phyloP scores from a whole-genome alignment of 1,140 invertebrate genomes.

The Lasioglossum albipes region DNA sequence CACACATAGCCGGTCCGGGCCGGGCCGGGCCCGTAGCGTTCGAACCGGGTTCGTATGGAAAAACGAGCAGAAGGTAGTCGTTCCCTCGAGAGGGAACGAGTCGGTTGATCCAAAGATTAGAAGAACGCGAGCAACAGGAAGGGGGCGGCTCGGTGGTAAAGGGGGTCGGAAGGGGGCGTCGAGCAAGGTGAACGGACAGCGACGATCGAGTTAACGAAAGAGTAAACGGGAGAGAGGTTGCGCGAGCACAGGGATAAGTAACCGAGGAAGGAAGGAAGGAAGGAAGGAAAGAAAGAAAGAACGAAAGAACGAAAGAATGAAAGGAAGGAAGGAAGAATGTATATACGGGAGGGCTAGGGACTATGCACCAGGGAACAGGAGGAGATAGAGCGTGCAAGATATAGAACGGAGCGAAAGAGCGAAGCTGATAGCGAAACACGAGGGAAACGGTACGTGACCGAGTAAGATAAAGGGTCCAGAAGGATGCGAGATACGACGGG shows the following conservation, averaged over 20 bases:
- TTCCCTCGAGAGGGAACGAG: neutral
- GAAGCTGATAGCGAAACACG: conserved; percentile 13
- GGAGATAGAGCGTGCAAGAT: conserved; percentile 9
- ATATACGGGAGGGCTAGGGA: neutral
- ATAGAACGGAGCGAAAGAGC: conserved; percentile 8
- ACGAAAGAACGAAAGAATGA: conserved; percentile 2
- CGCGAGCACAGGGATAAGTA: conserved; percentile 21
- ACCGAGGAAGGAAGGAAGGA: conserved; percentile 16
- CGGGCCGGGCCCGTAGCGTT: neutral
- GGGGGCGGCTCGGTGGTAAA: neutral
- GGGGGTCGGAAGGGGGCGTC: neutral
- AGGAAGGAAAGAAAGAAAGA: conserved; percentile 7
- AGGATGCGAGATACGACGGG: conserved; percentile 48
- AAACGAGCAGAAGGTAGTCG: neutral
- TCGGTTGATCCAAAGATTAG: neutral
- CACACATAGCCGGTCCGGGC: neutral
- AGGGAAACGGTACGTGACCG: conserved; percentile 42
- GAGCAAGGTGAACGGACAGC: neutral
- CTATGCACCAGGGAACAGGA: conserved; percentile 8
- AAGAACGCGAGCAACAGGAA: conserved; percentile 6
- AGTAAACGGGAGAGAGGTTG: conserved; percentile 24
- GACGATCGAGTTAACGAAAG: conserved; percentile 21
- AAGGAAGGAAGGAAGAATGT: conserved; percentile 25
- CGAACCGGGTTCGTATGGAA: neutral
- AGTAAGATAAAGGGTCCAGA: conserved; percentile 54